These are phyloP conservation scores for Poeciliopsis occidentalis DNA, from an alignment of 2,113 vertebrate genomes.

Conservation along the genomic window DNA sequence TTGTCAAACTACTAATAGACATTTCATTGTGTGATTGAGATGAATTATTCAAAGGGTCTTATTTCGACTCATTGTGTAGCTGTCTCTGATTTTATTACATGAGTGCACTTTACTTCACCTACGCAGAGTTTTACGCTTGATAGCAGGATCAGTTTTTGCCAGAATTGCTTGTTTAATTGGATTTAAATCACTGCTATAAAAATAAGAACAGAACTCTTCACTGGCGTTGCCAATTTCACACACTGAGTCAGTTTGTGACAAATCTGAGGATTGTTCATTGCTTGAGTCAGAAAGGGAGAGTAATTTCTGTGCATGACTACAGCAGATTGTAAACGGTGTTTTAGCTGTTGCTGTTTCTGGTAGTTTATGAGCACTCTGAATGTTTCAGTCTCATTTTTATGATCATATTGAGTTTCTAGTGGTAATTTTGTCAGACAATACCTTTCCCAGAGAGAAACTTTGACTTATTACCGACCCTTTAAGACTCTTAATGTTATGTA, in stretches of 20 bases:
- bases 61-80: not conserved
- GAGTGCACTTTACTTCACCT: conserved; percentile 11
- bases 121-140: conserved; percentile 7
- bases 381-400: conserved; percentile 3
- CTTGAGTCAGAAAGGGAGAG: conserved; percentile 13
- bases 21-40: not conserved
- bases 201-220: conserved; percentile 1
- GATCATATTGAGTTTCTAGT: conserved; percentile 1
- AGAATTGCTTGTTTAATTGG: conserved; percentile 14
- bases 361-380: not conserved
- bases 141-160: not conserved
- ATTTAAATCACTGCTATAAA: conserved; percentile 18
- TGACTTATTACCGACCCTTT: too few relatives aligned
- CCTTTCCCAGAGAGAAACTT: conserved; percentile 4
- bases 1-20: not conserved
- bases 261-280: conserved; percentile 30
- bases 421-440: conserved; percentile 18
- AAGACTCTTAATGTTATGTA: too few relatives aligned
- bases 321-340: conserved; percentile 15
- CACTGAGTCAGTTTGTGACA: conserved; percentile 48
- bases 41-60: not conserved
- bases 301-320: conserved; percentile 23
- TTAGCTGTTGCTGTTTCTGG: not conserved
- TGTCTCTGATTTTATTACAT: not conserved
- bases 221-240: conserved; percentile 50